Evolutionary conservation across 2,888 invertebrate genomes (phyloP).

Genomic region (Cryptus armator): DNA sequence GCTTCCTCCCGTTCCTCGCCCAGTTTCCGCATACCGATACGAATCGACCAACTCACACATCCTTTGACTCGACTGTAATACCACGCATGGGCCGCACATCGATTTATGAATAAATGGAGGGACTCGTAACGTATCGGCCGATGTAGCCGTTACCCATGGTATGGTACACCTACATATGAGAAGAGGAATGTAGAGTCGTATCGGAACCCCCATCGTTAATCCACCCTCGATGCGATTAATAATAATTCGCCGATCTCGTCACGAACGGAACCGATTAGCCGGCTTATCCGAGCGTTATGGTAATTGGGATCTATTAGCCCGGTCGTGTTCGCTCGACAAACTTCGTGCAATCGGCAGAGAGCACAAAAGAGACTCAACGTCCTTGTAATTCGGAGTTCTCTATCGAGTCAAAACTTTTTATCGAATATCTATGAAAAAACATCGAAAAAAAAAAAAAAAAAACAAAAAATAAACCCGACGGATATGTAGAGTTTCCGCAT

Average conservation of each 20-base stretch:
- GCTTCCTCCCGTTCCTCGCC: constrained; percentile 18
- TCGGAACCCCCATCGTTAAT: constrained; percentile 43
- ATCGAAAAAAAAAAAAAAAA: neutral
- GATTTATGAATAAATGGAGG: constrained; percentile 39
- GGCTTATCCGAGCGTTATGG: constrained; percentile 81
- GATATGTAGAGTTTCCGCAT: neutral
- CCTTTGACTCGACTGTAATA: neutral
- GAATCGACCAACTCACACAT: neutral
- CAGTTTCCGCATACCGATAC: too few relatives aligned
- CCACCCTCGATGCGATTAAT: constrained; percentile 77
- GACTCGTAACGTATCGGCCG: constrained; percentile 34
- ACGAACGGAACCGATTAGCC: constrained; percentile 82
- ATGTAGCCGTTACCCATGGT: neutral
- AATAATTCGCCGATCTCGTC: constrained; percentile 81
- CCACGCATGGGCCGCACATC: too few relatives aligned
- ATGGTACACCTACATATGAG: neutral
- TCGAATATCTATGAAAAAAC: neutral
- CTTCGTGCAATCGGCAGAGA: constrained; percentile 10
- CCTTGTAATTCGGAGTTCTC: neutral
- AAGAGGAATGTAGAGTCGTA: neutral
- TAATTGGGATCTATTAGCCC: constrained; percentile 80
- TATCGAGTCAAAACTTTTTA: neutral
- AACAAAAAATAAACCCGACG: neutral
- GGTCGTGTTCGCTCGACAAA: constrained; percentile 42
- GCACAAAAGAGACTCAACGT: neutral